Evolutionary conservation across 2,888 invertebrate species (phyloP).

Genomic region (Melanotus villosus): DNA sequence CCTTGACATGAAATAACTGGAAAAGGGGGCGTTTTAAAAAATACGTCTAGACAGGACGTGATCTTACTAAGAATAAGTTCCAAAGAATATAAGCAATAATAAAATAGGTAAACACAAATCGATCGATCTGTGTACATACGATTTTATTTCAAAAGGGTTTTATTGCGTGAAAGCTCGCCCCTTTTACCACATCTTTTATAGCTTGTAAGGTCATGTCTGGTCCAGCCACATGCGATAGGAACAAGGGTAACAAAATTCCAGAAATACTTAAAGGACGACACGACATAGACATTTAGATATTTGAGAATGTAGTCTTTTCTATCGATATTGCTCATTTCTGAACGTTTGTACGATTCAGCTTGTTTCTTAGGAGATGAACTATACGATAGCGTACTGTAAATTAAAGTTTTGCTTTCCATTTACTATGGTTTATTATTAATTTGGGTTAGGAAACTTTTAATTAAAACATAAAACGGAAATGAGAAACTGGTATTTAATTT

Average conservation of each 20-base stretch:
- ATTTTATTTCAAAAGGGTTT: background rate
- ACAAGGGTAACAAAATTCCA: conserved; percentile 35
- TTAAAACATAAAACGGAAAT: too few species aligned
- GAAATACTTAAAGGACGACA: conserved; percentile 24
- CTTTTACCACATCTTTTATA: conserved; percentile 7
- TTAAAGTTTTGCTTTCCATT: too few species aligned
- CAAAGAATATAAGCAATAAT: background rate
- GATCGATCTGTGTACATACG: background rate
- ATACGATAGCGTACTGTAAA: too few species aligned
- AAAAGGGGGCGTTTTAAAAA: too few species aligned
- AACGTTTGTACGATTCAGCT: too few species aligned
- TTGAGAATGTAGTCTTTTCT: conserved; percentile 9
- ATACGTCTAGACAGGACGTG: too few species aligned
- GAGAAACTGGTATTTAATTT: too few species aligned
- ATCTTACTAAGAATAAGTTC: too few species aligned
- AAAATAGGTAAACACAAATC: conserved; percentile 5
- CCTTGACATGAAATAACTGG: too few species aligned
- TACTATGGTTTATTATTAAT: too few species aligned
- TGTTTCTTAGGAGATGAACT: too few species aligned
- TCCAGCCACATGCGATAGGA: conserved; percentile 3
- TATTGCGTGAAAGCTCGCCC: background rate
- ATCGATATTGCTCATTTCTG: conserved; percentile 6
- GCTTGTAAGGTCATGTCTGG: conserved; percentile 2
- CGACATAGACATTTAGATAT: conserved; percentile 15
- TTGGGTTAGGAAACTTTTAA: too few species aligned